Conservation (phyloP, 30 jellyfish, hydroid and myxozoan species). For the Aurelia aurita complex sp. Pacific region DNA sequence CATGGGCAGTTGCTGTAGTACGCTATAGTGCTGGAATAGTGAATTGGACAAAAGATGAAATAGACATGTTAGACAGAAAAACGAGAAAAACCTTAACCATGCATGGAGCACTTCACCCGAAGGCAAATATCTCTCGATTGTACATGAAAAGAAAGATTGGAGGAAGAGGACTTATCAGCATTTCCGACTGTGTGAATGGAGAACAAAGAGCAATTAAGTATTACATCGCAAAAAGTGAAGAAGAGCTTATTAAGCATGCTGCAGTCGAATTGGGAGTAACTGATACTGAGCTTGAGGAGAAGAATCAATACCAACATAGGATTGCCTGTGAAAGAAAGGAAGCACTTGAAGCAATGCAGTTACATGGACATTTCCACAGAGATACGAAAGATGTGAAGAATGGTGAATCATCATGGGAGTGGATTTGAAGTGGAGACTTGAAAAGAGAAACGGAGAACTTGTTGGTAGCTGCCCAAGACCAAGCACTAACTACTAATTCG, state of each 20-base stretch:
- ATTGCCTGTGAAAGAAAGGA: slow-evolving; percentile 34
- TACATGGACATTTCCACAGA: slow-evolving; percentile 38
- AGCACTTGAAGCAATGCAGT: slow-evolving; percentile 46
- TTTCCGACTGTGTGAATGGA: slow-evolving; percentile 14
- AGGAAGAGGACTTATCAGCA: slow-evolving; percentile 44
- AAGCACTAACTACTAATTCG: background rate
- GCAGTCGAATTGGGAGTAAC: slow-evolving; percentile 27
- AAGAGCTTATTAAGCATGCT: background rate
- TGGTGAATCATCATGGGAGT: slow-evolving; percentile 22
- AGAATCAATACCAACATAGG: slow-evolving; percentile 17
- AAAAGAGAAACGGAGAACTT: slow-evolving; percentile 29
- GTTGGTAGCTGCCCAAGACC: slow-evolving; percentile 32
- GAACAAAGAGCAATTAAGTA: background rate
- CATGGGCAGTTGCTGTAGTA: slow-evolving; percentile 39
- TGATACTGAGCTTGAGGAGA: slow-evolving; percentile 37
- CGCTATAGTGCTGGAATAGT: background rate
- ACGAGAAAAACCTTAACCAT: too few species aligned
- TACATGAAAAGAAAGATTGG: slow-evolving; percentile 31
- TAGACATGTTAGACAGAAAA: slow-evolving; percentile 18
- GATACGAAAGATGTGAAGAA: slow-evolving; percentile 31
- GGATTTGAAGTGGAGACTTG: slow-evolving; percentile 31
- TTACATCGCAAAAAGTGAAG: slow-evolving; percentile 20
- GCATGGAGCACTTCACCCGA: slow-evolving; percentile 18
- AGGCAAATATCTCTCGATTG: slow-evolving; percentile 11
- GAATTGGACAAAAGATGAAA: background rate